Conservation (phyloP, 2,113 vertebrate genomes). For the Sinocyclocheilus grahami region DNA sequence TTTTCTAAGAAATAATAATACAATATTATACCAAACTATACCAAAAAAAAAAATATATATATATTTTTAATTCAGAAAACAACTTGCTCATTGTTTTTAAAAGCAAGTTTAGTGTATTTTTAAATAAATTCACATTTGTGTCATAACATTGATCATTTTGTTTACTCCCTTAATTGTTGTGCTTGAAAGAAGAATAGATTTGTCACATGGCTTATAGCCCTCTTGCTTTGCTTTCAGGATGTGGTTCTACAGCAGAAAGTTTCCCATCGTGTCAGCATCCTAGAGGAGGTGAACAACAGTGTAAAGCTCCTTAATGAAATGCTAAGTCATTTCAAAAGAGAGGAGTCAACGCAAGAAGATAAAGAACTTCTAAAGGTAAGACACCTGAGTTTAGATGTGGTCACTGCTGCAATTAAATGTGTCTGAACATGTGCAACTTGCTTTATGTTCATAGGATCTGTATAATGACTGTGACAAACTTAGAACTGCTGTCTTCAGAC, state of each 20-base stretch:
- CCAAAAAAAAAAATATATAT: neutral
- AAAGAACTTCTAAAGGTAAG: constrained; percentile 88
- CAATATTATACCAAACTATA: neutral
- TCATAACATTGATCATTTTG: neutral
- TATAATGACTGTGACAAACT: constrained; percentile 89
- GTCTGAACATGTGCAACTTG: neutral
- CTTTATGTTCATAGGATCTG: constrained; percentile 78
- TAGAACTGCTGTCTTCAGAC: constrained; percentile 83
- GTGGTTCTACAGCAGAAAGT: constrained; percentile 86
- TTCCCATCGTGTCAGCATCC: constrained; percentile 79
- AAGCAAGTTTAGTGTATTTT: too few relatives aligned
- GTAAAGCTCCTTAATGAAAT: constrained; percentile 92
- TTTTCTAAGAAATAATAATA: neutral
- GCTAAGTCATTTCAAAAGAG: constrained; percentile 86
- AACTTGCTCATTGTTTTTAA: neutral
- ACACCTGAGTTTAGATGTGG: neutral
- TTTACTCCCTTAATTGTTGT: neutral
- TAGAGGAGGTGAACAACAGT: constrained; percentile 89
- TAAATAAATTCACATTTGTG: neutral
- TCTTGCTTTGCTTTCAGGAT: constrained; percentile 74
- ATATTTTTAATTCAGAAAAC: neutral
- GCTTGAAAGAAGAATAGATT: neutral
- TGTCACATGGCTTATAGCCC: neutral
- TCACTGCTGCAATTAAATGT: constrained; percentile 6
- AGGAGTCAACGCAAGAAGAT: constrained; percentile 84